Percentiles rank a stretch among this genome's conserved stretches.
Evolutionary conservation across 2,797 vertebrate genomes (phyloP).

Genomic region (Acanthopagrus latus): DNA sequence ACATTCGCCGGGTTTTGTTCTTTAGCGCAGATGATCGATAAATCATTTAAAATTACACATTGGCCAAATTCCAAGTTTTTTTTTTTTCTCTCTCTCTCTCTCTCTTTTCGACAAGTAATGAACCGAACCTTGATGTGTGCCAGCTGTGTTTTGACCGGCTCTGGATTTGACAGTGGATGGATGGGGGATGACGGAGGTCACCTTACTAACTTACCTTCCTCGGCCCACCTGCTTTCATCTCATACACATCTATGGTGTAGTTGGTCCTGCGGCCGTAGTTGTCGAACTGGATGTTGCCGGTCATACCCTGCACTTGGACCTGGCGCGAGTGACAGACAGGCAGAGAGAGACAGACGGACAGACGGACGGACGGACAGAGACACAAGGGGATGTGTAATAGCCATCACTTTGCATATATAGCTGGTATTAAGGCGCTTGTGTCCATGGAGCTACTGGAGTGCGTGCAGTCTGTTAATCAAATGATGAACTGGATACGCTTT

Average conservation of each 20-base stretch:
- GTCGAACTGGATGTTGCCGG: constrained; percentile 98
- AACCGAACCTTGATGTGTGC: constrained; percentile 35
- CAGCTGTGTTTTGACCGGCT: constrained; percentile 40
- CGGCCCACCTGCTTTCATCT: constrained; percentile 95
- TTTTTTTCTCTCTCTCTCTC: not conserved
- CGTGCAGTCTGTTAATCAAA: constrained; percentile 78
- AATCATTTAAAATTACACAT: constrained; percentile 42
- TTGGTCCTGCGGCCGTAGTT: constrained; percentile 98
- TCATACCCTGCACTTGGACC: constrained; percentile 99
- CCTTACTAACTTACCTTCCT: constrained; percentile 90
- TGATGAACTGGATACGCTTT: constrained; percentile 83
- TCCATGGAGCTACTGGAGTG: constrained; percentile 64
- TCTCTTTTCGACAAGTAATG: constrained; percentile 28
- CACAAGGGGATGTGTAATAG: constrained; percentile 47
- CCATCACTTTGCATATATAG: constrained; percentile 62
- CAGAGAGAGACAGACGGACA: constrained; percentile 1
- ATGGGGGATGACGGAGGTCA: constrained; percentile 37
- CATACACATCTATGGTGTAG: constrained; percentile 98
- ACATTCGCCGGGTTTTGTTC: constrained; percentile 27
- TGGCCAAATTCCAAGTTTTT: constrained; percentile 28
- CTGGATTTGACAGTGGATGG: constrained; percentile 32
- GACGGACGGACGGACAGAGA: constrained; percentile 30
- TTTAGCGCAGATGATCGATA: constrained; percentile 38
- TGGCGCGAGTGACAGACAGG: constrained; percentile 68
- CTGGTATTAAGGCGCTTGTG: constrained; percentile 64